phyloP scores from a whole-genome alignment of 2,888 invertebrate species.

The Erebia ligea region DNA sequence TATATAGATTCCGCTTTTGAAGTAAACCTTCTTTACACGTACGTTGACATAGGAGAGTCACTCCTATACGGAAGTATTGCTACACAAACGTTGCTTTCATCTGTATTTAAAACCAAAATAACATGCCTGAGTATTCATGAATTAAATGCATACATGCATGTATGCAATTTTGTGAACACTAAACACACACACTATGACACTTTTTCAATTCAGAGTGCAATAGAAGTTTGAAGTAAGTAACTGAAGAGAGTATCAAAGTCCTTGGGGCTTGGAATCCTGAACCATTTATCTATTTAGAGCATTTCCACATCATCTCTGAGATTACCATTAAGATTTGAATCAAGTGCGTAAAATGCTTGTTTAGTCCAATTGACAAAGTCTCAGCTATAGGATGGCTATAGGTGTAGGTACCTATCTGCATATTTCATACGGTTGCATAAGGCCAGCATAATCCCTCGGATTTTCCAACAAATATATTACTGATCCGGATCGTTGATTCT shows the following conservation, averaged over 20 bases:
- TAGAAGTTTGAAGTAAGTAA: slow-evolving; percentile 4
- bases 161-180: background rate
- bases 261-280: background rate
- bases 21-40: too few relatives aligned
- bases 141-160: too few relatives aligned
- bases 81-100: too few relatives aligned
- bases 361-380: background rate
- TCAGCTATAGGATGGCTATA: too few relatives aligned
- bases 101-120: too few relatives aligned
- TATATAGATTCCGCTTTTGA: too few relatives aligned
- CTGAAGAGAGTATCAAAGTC: background rate
- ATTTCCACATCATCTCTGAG: background rate
- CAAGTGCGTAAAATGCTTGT: background rate
- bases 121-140: too few relatives aligned
- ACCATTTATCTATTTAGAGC: background rate
- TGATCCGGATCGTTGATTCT: background rate
- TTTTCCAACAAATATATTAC: background rate
- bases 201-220: background rate
- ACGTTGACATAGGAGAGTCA: too few relatives aligned
- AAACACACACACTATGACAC: background rate
- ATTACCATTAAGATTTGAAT: background rate
- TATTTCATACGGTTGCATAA: background rate
- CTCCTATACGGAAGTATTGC: too few relatives aligned
- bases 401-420: background rate
- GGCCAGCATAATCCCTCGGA: too few relatives aligned